Percentiles rank a stretch among this genome's conserved stretches.
Conservation (phyloP, 2,113 vertebrate genomes). For the Ondatra zibethicus region DNA sequence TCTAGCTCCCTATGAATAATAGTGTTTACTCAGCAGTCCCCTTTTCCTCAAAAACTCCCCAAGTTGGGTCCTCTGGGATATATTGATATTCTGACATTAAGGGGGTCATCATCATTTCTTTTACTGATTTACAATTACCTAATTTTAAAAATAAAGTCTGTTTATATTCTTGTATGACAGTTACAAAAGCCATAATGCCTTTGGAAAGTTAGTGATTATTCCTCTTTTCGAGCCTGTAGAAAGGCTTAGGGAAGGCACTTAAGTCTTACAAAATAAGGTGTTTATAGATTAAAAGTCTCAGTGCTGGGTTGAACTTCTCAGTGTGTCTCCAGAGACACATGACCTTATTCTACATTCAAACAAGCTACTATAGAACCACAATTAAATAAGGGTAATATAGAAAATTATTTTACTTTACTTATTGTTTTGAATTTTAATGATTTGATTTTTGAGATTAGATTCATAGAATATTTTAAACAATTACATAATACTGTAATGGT, state of each 20-base stretch:
- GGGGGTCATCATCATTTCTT: background rate
- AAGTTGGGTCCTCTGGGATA: background rate
- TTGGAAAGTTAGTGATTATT: background rate
- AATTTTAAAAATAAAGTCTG: slow-evolving; percentile 8
- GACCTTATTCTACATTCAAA: background rate
- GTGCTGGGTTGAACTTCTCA: background rate
- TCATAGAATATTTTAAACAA: background rate
- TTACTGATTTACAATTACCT: background rate
- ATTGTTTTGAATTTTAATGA: slow-evolving; percentile 32
- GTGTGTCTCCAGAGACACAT: background rate
- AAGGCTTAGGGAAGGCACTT: background rate
- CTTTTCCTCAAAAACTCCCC: background rate
- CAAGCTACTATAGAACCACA: background rate
- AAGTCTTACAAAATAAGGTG: background rate
- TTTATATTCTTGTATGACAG: background rate
- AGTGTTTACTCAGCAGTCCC: background rate
- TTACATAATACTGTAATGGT: background rate
- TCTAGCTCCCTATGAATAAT: background rate
- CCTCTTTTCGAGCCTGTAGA: background rate
- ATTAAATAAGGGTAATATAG: background rate
- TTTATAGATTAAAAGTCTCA: background rate
- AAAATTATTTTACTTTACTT: background rate
- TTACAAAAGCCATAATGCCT: background rate
- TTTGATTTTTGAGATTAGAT: slow-evolving; percentile 9
- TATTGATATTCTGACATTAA: background rate